Conservation (phyloP, 2,113 vertebrate species). For the Vimba vimba region DNA sequence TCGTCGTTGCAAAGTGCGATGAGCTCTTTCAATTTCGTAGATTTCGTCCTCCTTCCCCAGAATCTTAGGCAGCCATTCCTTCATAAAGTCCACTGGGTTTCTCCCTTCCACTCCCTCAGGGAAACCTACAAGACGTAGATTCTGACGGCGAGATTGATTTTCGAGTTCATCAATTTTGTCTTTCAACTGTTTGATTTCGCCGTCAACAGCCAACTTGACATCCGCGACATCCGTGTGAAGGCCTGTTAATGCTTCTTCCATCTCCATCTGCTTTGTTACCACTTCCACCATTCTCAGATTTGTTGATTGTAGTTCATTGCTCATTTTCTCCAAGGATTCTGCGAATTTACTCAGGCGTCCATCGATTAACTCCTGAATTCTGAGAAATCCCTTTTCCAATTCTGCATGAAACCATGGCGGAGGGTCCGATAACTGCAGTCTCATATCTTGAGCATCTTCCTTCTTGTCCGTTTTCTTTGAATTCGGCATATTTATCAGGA, state of each 20-base stretch:
- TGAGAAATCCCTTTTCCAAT: too few species aligned
- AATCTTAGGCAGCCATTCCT: neutral
- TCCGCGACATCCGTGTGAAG: neutral
- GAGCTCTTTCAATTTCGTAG: neutral
- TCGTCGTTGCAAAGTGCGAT: neutral
- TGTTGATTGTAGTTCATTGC: neutral
- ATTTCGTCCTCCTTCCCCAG: neutral
- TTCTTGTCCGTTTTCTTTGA: too few species aligned
- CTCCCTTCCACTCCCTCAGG: neutral
- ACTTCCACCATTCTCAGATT: neutral
- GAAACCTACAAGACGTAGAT: neutral
- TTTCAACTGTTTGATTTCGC: neutral
- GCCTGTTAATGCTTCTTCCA: neutral
- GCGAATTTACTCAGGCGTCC: too few species aligned
- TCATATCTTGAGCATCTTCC: too few species aligned
- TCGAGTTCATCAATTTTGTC: neutral
- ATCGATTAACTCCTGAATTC: too few species aligned
- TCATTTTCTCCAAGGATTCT: conserved; percentile 8
- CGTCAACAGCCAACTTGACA: neutral
- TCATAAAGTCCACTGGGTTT: neutral
- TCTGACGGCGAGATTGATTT: too few species aligned
- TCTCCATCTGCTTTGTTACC: neutral
- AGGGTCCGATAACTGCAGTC: too few species aligned
- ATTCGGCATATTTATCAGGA: too few species aligned
- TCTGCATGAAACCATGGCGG: too few species aligned